These are phyloP conservation scores for Tretioscincus oriximinensis DNA, from an alignment of 2,113 vertebrate species.

Conservation along the genomic window DNA sequence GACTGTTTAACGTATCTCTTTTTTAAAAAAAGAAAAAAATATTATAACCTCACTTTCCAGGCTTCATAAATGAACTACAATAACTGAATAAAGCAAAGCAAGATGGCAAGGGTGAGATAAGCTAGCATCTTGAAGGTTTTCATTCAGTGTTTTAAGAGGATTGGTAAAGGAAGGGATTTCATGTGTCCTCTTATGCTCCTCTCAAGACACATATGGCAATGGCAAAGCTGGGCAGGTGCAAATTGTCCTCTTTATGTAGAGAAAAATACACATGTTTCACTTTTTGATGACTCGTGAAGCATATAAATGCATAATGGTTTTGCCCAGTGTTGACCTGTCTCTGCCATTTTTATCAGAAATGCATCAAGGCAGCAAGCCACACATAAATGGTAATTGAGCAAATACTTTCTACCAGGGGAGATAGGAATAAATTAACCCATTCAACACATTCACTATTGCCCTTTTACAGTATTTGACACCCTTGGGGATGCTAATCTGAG, in stretches of 20 bases:
- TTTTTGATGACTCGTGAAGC: neutral
- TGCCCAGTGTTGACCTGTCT: neutral
- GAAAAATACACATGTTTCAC: neutral
- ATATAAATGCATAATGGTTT: fast-evolving
- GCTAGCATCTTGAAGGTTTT: neutral
- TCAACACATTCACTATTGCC: neutral
- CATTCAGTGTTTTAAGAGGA: neutral
- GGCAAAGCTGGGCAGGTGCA: neutral
- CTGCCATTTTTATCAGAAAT: neutral
- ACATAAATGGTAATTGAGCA: neutral
- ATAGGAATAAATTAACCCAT: neutral
- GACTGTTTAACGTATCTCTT: neutral
- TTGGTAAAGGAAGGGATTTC: neutral
- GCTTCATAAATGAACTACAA: neutral
- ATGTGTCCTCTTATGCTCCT: neutral
- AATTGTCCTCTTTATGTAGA: neutral
- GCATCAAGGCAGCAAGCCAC: fast-evolving
- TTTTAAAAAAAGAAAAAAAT: neutral
- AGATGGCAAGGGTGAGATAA: neutral
- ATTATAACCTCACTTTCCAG: neutral
- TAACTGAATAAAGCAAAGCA: neutral
- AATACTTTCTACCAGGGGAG: neutral
- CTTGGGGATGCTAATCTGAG: neutral
- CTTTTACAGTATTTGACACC: neutral
- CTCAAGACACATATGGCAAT: neutral